Evolutionary conservation across 2,797 vertebrate genomes (phyloP), one percentile per base, ranked within the genome.

Genomic region (Ctenopoma multispine): DNA sequence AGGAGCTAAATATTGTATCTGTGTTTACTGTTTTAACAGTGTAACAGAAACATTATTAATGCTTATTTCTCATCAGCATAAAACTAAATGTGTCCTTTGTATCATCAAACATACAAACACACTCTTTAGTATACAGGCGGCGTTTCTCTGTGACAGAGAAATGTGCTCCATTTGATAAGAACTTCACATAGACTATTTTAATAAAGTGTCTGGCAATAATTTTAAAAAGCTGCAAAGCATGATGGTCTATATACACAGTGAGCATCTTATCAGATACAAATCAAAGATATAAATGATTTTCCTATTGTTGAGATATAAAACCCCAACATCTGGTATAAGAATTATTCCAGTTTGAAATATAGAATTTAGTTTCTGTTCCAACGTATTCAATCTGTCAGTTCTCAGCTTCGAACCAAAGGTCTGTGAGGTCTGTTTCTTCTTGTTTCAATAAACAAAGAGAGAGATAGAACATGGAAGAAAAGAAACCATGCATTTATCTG

Each of bases 141-240:
- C 36, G 69, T 79, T 51, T 53, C 58, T 60, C 53, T 29, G 71
- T 53, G 57, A 54, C 48, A 47, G 49, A 84, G 46, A 74, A 79
- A 81, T 72, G 50, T 62, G 41, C 44, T 67, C 4, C 7, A 17
- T 54, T 38, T 51, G 81, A 86, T 80, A 65, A 82, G 59, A 63
- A 47, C 47, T 38, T 51, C 59, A 64, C 47, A 34, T 36, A 36
- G 8, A 21, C 0, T 7, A 63, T 27, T 71, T 48, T 20, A 57
- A 27, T 21, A 41, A 5, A 44, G 18, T 23, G 38, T 17, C 17
- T 43, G 27, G 2, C 5, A 24, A 13, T 20, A 60, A 36, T 38
- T 29, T 29, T 10, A 14, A n/a, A 29, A 63, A 38, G 3, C 44
- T 14, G 41, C 5, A 46, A 20, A 64, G 44, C 48, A 12, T 34